phyloP scores from a whole-genome alignment of 2,888 invertebrate genomes.

The Eupithecia subfuscata region DNA sequence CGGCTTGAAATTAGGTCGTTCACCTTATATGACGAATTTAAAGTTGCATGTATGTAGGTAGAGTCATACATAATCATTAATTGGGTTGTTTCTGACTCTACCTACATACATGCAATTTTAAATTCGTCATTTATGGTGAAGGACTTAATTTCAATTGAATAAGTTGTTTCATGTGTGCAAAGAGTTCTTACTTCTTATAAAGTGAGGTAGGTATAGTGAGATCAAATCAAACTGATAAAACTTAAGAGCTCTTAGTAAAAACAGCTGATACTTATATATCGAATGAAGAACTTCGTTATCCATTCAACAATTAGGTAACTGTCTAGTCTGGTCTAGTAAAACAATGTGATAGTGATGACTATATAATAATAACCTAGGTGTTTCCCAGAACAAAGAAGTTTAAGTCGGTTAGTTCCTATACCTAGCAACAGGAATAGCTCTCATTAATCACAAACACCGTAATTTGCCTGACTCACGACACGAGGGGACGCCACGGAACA shows the following conservation, averaged over 20 bases:
- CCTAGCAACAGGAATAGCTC: constrained; percentile 68
- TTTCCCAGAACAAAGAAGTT: constrained; percentile 65
- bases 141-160: too few species aligned
- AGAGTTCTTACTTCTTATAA: not conserved
- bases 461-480: constrained; percentile 81
- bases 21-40: constrained; percentile 42
- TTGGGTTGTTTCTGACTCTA: too few species aligned
- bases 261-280: constrained; percentile 6
- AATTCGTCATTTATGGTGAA: too few species aligned
- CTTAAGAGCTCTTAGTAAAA: not conserved
- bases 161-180: not conserved
- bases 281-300: not conserved
- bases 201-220: too few species aligned
- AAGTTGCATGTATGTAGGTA: not conserved
- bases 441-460: constrained; percentile 79
- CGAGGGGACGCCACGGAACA: constrained; percentile 67
- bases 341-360: too few species aligned
- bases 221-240: too few species aligned
- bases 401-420: constrained; percentile 35
- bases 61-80: not conserved
- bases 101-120: too few species aligned
- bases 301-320: not conserved
- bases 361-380: too few species aligned
- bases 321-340: not conserved
- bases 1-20: constrained; percentile 52